These are phyloP conservation scores for Dascyllus trimaculatus DNA, from an alignment of 2,113 vertebrate genomes.

Conservation along the genomic window DNA sequence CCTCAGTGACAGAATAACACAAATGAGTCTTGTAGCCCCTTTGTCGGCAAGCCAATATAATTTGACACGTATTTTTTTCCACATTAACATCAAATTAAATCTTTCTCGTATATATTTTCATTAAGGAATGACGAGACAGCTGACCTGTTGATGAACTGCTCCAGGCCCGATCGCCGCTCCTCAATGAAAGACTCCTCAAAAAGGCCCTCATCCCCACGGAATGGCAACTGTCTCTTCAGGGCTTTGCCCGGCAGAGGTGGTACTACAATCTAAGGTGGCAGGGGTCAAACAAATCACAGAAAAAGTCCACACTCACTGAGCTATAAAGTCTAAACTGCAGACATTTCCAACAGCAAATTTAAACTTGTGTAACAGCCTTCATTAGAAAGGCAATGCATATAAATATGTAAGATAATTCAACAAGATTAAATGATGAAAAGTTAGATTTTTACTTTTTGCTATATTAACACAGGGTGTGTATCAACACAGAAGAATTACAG, in stretches of 20 bases:
- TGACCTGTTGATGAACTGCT: conserved; percentile 99
- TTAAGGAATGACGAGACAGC: neutral
- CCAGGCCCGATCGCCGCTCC: conserved; percentile 94
- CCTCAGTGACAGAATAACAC: neutral
- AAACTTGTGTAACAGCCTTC: neutral
- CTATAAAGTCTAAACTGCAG: neutral
- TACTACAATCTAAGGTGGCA: conserved; percentile 92
- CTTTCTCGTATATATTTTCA: neutral
- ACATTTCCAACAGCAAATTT: neutral
- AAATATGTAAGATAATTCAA: neutral
- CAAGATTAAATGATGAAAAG: neutral
- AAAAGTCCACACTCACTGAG: neutral
- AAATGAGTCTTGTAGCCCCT: neutral
- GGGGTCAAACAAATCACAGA: neutral
- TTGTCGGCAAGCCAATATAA: neutral
- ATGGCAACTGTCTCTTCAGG: conserved; percentile 97
- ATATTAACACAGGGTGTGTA: no score
- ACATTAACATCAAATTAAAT: neutral
- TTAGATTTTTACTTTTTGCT: no score
- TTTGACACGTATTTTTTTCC: no score
- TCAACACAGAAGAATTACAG: no score
- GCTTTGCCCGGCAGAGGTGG: conserved; percentile 97
- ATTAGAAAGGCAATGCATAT: no score
- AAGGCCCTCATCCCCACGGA: conserved; percentile 96
- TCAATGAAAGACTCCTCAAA: conserved; percentile 98